These are phyloP conservation scores for Pituophis catenifer DNA, from an alignment of 2,113 vertebrate genomes.

Conservation along the genomic window DNA sequence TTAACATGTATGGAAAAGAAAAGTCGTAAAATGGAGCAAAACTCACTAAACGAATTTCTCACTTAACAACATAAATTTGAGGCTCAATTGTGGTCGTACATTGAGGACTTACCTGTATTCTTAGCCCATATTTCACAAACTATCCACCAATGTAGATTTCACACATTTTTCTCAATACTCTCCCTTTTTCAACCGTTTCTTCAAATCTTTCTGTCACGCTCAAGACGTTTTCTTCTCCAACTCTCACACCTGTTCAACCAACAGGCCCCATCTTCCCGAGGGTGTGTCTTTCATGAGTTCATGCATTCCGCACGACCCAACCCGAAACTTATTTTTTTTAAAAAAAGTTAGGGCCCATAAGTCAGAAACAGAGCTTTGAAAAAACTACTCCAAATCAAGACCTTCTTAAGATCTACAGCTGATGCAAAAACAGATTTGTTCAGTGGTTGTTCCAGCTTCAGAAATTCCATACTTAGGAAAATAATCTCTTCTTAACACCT, in stretches of 20 bases:
- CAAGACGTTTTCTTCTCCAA: neutral
- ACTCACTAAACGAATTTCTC: too few species aligned
- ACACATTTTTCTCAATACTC: neutral
- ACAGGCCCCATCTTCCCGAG: neutral
- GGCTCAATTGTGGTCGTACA: too few species aligned
- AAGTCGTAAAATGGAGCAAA: too few species aligned
- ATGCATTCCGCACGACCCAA: neutral
- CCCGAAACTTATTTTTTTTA: too few species aligned
- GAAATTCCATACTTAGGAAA: neutral
- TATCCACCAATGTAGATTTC: neutral
- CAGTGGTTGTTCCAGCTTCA: too few species aligned
- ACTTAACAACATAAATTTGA: too few species aligned
- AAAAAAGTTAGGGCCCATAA: too few species aligned
- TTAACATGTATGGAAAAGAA: too few species aligned
- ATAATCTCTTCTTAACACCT: neutral
- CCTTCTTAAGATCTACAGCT: neutral
- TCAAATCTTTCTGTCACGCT: neutral
- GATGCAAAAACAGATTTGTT: neutral
- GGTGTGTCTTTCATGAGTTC: neutral
- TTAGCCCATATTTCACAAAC: neutral
- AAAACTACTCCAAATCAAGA: neutral
- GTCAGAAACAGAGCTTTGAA: neutral
- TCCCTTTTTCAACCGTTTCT: neutral
- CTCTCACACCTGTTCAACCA: neutral
- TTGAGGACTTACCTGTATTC: too few species aligned